Evolutionary conservation across 2,113 vertebrate species (phyloP), one percentile per base, ranked within the genome.

Genomic region (Catharus fuscescens): DNA sequence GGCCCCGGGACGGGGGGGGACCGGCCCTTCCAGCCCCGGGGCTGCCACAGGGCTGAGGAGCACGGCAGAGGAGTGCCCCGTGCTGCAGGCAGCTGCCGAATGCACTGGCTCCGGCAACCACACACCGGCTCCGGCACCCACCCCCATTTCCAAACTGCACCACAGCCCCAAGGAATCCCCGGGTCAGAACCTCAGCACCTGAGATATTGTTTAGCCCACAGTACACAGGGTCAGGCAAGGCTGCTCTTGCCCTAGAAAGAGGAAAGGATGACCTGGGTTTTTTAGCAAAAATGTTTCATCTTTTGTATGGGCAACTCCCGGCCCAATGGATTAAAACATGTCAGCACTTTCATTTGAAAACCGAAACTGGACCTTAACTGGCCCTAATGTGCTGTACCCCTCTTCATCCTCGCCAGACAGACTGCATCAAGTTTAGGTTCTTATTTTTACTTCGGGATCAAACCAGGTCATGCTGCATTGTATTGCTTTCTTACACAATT

Each of bases 291-390:
- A 28, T 1, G 12, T 17, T 65, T 34, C 12, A 25, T 59, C 28
- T 28, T 64, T 29, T 8, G 12, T 8, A 50, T 42, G 17, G 24
- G 25, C 21, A 40, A 14, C 14, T 8, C 2, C 7, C 0, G 1
- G 11, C 8, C 5, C 44, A 23, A 5, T 2, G 26, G 40, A 32
- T 48, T 32, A 20, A 1, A 53, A 12, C 5, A 2, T 0, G 2
- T 5, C 32, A 12, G 48, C 44, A 8, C 14, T 28, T 28, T 21
- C 8, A 1, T 18, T 3, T 38, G 34, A 26, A 15, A 23, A n/a
- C 36, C 1, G 21, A 14, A 80, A 17, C 7, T 26, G 52, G 2
- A 19, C 38, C 31, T 17, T 5, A 19, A 18, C 25, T 4, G 44
- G 15, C 12, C 34, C n/a, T 34, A 10, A 8, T 38, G 7, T 32